These are phyloP conservation scores for Gopherus flavomarginatus DNA, from an alignment of 2,113 vertebrate species.

Conservation along the genomic window DNA sequence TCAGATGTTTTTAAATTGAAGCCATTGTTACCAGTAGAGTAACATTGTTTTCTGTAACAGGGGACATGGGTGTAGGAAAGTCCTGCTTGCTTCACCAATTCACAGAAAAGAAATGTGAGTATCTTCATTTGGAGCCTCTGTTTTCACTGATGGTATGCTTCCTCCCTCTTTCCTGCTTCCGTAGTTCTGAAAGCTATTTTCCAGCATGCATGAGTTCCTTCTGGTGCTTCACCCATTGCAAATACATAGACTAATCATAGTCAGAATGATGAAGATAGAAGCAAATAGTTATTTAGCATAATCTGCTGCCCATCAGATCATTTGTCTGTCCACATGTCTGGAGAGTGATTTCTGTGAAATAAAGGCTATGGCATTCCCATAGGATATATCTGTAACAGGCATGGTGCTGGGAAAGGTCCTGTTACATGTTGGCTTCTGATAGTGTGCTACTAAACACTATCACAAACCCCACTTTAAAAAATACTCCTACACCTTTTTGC, in stretches of 20 bases:
- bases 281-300: neutral
- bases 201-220: neutral
- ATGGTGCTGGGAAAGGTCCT: neutral
- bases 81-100: conserved; percentile 98
- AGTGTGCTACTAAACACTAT: neutral
- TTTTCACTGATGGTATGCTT: neutral
- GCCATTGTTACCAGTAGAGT: neutral
- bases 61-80: conserved; percentile 98
- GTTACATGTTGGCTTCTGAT: neutral
- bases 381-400: neutral
- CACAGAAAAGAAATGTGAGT: conserved; percentile 99
- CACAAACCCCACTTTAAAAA: neutral
- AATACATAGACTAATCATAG: neutral
- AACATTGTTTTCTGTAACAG: conserved; percentile 75
- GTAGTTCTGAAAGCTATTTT: neutral
- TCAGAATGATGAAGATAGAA: neutral
- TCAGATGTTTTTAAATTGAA: neutral
- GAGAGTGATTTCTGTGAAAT: neutral
- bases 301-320: neutral
- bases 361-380: neutral
- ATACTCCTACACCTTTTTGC: neutral
- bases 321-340: neutral
- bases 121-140: neutral
- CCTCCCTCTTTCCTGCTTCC: neutral
- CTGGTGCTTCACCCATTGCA: neutral